Evolutionary conservation across 1,140 invertebrate genomes (phyloP).

Genomic region (Pinna nobilis): DNA sequence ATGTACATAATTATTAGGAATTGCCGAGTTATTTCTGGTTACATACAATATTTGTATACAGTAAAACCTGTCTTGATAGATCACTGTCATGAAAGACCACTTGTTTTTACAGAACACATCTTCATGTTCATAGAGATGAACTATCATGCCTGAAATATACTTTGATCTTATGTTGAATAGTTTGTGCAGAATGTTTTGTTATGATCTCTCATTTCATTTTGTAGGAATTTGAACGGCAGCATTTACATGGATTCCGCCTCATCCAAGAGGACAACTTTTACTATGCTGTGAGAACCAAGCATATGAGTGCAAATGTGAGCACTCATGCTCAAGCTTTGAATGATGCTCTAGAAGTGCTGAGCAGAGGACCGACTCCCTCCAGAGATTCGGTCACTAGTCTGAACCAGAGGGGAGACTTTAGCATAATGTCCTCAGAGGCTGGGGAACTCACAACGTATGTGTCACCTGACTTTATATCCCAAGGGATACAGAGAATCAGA

Average conservation of each 20-base stretch:
- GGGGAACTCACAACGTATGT: constrained; percentile 33
- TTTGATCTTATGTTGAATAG: too few relatives aligned
- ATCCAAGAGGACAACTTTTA: constrained; percentile 79
- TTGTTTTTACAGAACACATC: too few relatives aligned
- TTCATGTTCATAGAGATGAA: too few relatives aligned
- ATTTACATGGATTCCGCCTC: constrained; percentile 80
- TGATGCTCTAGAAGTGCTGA: constrained; percentile 51
- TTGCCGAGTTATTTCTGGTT: too few relatives aligned
- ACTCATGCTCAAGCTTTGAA: constrained; percentile 50
- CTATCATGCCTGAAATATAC: too few relatives aligned
- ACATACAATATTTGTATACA: too few relatives aligned
- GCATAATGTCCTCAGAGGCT: constrained; percentile 11
- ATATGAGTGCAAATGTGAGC: not conserved
- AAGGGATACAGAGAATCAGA: not conserved
- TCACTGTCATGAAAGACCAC: too few relatives aligned
- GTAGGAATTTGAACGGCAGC: constrained; percentile 80
- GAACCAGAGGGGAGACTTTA: not conserved
- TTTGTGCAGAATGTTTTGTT: too few relatives aligned
- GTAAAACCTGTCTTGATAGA: too few relatives aligned
- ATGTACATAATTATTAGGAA: too few relatives aligned
- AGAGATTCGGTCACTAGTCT: constrained; percentile 2
- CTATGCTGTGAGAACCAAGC: constrained; percentile 76
- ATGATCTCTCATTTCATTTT: constrained; percentile 23
- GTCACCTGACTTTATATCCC: constrained; percentile 23
- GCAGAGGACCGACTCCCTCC: constrained; percentile 41